A percentile compares a stretch with the other conserved stretches of the same genome.
phyloP scores from a whole-genome alignment of 2,113 vertebrate species.

The Casuarius casuarius region DNA sequence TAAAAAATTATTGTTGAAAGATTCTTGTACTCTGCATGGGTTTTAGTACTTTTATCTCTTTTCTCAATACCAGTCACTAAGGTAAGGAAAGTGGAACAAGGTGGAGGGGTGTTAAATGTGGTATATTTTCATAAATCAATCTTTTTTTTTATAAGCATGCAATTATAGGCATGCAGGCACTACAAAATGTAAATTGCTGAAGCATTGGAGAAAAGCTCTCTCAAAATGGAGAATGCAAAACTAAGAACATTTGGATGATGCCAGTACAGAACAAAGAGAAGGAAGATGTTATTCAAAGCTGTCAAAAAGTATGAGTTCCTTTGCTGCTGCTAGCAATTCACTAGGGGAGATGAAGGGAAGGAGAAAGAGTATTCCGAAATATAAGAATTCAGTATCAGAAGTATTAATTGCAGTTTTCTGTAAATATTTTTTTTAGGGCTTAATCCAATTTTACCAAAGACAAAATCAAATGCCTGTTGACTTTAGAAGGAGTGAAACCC shows the following conservation, averaged over 20 bases:
- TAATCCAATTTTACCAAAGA: background rate
- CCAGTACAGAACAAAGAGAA: too few species aligned
- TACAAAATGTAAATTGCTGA: slow-evolving; percentile 50
- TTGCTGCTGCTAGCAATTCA: background rate
- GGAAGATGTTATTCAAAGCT: too few species aligned
- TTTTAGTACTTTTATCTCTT: background rate
- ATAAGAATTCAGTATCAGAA: too few species aligned
- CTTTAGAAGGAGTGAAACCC: background rate
- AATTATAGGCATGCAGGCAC: slow-evolving; percentile 43
- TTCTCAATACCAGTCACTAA: background rate
- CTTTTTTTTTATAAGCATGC: background rate
- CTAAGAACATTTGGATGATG: too few species aligned
- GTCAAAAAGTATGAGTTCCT: background rate
- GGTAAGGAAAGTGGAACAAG: too few species aligned
- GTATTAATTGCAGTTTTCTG: too few species aligned
- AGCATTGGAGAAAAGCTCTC: background rate
- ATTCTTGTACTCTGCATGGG: background rate
- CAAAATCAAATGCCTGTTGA: background rate
- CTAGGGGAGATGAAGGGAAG: background rate
- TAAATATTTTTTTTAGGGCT: background rate
- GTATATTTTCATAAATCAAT: slow-evolving; percentile 48
- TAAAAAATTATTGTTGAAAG: background rate
- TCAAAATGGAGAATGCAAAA: too few species aligned
- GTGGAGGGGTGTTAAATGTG: background rate
- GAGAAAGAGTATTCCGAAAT: too few species aligned